These are phyloP conservation scores for Phylloscopus whistleri DNA, from an alignment of 2,113 vertebrate genomes.

Conservation along the genomic window DNA sequence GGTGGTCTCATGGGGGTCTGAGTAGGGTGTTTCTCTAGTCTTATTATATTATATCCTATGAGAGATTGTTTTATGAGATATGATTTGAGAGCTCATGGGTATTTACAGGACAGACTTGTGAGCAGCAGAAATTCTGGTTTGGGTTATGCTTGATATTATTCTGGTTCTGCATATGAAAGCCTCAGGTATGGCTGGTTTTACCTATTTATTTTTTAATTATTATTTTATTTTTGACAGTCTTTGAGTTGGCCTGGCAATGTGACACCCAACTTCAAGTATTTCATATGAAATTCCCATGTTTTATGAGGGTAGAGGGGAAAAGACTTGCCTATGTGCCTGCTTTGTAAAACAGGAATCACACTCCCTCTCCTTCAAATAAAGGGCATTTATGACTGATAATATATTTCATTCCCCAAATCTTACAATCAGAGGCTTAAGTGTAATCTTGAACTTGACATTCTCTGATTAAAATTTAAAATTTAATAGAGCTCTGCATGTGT, in stretches of 20 bases:
- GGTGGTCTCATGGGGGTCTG: neutral
- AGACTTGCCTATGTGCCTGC: neutral
- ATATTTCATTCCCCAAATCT: neutral
- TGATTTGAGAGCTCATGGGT: neutral
- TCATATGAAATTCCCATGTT: neutral
- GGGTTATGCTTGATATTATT: neutral
- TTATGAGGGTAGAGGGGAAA: neutral
- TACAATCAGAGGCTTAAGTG: neutral
- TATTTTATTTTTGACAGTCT: conserved; percentile 18
- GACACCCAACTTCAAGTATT: neutral
- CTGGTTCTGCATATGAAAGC: neutral
- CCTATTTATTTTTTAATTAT: neutral
- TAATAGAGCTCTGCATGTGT: conserved; percentile 39
- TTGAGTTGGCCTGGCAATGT: neutral
- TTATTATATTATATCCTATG: neutral
- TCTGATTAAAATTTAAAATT: conserved; percentile 56
- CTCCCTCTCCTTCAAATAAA: neutral
- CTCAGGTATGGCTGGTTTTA: neutral
- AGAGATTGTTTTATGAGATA: neutral
- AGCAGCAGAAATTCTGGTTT: neutral
- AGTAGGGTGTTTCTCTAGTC: neutral
- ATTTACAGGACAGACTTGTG: neutral
- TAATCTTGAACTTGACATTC: neutral
- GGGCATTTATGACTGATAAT: neutral
- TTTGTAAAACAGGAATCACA: neutral